Evolutionary conservation across 2,888 invertebrate genomes (phyloP).

Genomic region (Oscheius sp.): DNA sequence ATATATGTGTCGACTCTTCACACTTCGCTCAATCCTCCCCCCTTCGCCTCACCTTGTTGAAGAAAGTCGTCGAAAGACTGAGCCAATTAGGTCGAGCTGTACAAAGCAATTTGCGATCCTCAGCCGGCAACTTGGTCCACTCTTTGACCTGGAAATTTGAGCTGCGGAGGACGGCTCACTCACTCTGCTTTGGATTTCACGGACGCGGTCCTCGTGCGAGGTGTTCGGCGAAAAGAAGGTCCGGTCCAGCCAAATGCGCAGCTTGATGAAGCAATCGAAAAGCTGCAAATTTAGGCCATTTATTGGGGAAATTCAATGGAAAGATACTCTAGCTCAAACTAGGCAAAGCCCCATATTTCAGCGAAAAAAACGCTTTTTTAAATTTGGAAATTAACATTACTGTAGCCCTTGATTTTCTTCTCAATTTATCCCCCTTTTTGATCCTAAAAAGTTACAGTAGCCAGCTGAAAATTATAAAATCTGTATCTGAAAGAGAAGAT

Average conservation of each 20-base stretch:
- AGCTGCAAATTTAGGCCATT: conserved; percentile 42
- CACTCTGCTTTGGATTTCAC: conserved; percentile 45
- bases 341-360: too few relatives aligned
- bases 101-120: conserved; percentile 76
- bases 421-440: too few relatives aligned
- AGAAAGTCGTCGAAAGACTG: conserved; percentile 79
- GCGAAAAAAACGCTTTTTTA: too few relatives aligned
- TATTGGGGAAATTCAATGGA: not conserved
- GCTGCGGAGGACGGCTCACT: too few relatives aligned
- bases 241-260: conserved; percentile 54
- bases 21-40: not conserved
- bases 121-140: conserved; percentile 71
- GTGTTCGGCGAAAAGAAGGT: conserved; percentile 41
- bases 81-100: conserved; percentile 80
- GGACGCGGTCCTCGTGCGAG: conserved; percentile 64
- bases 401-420: too few relatives aligned
- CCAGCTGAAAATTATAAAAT: too few relatives aligned
- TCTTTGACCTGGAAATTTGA: conserved; percentile 53
- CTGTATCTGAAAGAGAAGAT: too few relatives aligned
- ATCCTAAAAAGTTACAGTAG: too few relatives aligned
- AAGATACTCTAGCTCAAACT: too few relatives aligned
- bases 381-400: too few relatives aligned
- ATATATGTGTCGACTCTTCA: too few relatives aligned
- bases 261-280: conserved; percentile 59
- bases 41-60: conserved; percentile 73